Evolutionary conservation across 2,888 invertebrate genomes (phyloP).

Genomic region (Protophormia terraenovae): DNA sequence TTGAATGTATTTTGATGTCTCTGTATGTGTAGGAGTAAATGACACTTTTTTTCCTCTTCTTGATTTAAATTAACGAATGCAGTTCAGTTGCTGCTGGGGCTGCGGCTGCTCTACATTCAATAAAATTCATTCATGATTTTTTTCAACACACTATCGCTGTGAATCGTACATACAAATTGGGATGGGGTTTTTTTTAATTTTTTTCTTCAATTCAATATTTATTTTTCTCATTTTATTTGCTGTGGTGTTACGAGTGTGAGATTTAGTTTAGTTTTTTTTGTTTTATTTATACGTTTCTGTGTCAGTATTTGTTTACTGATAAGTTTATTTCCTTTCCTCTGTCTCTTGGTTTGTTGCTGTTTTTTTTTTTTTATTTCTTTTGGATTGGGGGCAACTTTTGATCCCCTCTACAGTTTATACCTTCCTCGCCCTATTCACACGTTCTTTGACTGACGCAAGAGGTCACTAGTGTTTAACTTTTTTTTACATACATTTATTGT

Average conservation of each 20-base stretch:
- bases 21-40: conserved; percentile 57
- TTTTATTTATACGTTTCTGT: conserved; percentile 25
- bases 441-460: conserved; percentile 8
- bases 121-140: conserved; percentile 69
- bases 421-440: neutral
- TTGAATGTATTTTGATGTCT: neutral
- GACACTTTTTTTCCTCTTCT: conserved; percentile 40
- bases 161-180: conserved; percentile 8
- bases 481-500: conserved; percentile 2
- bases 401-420: neutral
- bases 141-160: conserved; percentile 6
- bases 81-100: conserved; percentile 22
- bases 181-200: neutral
- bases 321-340: conserved; percentile 46
- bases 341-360: conserved; percentile 7
- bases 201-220: conserved; percentile 28
- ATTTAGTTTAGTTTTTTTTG: conserved; percentile 36
- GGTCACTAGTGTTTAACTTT: conserved; percentile 45
- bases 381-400: neutral
- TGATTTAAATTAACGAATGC: conserved; percentile 36
- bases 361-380: too few species aligned
- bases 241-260: conserved; percentile 35
- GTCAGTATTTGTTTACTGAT: conserved; percentile 53
- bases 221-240: conserved; percentile 36
- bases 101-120: conserved; percentile 60